Base-by-base conservation (phyloP, 1,140 invertebrate genomes). In the Bombus vancouverensis region DNA sequence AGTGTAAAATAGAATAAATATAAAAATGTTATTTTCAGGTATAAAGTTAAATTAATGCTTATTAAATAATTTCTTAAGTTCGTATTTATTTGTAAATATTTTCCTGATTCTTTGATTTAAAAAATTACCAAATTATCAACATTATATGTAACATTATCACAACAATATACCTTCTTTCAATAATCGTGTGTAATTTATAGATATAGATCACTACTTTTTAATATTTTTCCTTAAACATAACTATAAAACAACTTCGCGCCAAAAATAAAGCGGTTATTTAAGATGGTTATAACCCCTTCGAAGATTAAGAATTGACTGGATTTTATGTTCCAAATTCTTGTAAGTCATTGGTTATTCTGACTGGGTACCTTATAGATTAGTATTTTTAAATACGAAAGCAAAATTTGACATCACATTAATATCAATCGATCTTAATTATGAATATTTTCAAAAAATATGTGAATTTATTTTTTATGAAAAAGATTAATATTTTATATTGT, bases 231-330 rank as follows among this genome's bases (percentile, higher is more conserved):
- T 57, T 84, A 68, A 78, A 79, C 42, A 70, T 37, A 32, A 74
- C 39, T 80, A 28, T 34, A 57, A 85, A 86, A 68, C 18, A 72
- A 68, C 84, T 91, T 90, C 81, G 89, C 89, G 89, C 89, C 89
- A 90, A 91, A 91, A 90, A 71, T 81, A 73, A 78, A 71, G 42
- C 80, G 76, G 78, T 87, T 86, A 65, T 76, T 74, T 32, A 83
- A 78, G 68, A 57, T 59, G 44, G 44, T 57, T 57, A 75, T 8
- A 81, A 74, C 25, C 44, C 12, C 44, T 81, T 37, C 15, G 37
- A 47, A 57, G 34, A 44, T 57, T 34, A 74, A 42, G 44, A 65
- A 85, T 37, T 57, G 53, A 79, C 34, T 72, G 73, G 3, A 73
- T 8, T 22, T 18, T 34, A 4, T 59, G 2, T 25, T 70, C 47